Evolutionary conservation across 2,888 invertebrate genomes (phyloP).

Genomic region (Eueremaeus valkanovi): DNA sequence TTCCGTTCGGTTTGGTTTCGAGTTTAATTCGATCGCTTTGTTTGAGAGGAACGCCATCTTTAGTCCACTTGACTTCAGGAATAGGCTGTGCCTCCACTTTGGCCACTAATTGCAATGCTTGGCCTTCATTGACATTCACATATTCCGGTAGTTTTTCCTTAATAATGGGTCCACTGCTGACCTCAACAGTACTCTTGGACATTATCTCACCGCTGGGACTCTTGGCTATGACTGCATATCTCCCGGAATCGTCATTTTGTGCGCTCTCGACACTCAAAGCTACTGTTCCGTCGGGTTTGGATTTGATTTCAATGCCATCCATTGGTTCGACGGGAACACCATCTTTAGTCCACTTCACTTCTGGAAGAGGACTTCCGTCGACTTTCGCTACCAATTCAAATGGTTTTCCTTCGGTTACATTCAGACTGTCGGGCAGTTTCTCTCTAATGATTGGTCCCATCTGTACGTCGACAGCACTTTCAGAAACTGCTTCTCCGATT

Average conservation of each 20-base stretch:
- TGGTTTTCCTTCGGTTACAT: constrained; percentile 40
- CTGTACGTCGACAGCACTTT: constrained; percentile 37
- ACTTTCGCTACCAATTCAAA: constrained; percentile 62
- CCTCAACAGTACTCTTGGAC: constrained; percentile 38
- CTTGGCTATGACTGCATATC: constrained; percentile 62
- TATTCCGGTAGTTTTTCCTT: constrained; percentile 58
- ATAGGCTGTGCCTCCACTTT: constrained; percentile 66
- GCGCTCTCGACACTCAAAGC: constrained; percentile 60
- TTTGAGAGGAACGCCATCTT: constrained; percentile 44
- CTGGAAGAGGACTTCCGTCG: constrained; percentile 76
- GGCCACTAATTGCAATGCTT: constrained; percentile 50
- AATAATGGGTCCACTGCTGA: constrained; percentile 55
- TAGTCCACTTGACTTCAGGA: constrained; percentile 74
- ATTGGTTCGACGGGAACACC: constrained; percentile 50
- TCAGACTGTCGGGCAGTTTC: constrained; percentile 41
- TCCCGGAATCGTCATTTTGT: constrained; percentile 70
- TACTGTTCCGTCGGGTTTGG: constrained; percentile 69
- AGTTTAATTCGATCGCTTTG: not conserved
- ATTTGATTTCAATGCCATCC: constrained; percentile 55
- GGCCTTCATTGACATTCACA: constrained; percentile 49
- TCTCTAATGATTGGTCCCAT: constrained; percentile 36
- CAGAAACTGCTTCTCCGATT: constrained; percentile 42
- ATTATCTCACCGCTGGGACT: constrained; percentile 47
- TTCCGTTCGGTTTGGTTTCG: constrained; percentile 35
- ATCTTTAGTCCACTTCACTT: constrained; percentile 63